Conservation (phyloP, 2,797 vertebrate species). For the Microcaecilia unicolor region DNA sequence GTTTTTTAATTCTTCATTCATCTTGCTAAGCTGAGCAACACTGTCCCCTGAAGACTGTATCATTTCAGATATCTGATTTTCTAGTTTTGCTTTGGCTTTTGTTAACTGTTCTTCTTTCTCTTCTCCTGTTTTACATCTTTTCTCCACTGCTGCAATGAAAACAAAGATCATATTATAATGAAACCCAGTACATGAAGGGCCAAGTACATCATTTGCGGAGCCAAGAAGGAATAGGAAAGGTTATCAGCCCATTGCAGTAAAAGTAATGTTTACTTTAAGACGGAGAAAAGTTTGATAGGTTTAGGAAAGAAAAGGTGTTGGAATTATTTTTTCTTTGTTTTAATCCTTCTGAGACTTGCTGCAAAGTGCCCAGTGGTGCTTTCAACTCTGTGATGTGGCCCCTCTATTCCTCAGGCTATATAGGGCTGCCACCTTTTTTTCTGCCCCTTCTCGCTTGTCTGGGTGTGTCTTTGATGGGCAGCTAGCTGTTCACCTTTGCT, state of each 20-base stretch:
- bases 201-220: not conserved
- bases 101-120: conserved; percentile 71
- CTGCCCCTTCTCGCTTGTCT: too few species aligned
- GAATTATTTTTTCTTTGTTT: too few species aligned
- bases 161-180: not conserved
- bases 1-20: conserved; percentile 80
- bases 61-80: conserved; percentile 82
- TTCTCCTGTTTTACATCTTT: conserved; percentile 68
- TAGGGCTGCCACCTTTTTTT: too few species aligned
- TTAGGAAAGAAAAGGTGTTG: too few species aligned
- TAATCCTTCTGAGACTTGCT: too few species aligned
- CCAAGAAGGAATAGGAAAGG: not conserved
- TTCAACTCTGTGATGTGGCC: too few species aligned
- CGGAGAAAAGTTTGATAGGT: too few species aligned
- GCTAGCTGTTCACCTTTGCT: too few species aligned
- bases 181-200: not conserved
- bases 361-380: too few species aligned
- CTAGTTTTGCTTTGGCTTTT: conserved; percentile 79
- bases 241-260: not conserved
- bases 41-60: conserved; percentile 87
- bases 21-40: conserved; percentile 80
- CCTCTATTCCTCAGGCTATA: too few species aligned
- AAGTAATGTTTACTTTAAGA: not conserved
- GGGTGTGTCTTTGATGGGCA: too few species aligned
- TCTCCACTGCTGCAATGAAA: conserved; percentile 65